These are phyloP conservation scores for Pteruthius melanotis DNA, from an alignment of 2,113 vertebrate species.

Conservation along the genomic window DNA sequence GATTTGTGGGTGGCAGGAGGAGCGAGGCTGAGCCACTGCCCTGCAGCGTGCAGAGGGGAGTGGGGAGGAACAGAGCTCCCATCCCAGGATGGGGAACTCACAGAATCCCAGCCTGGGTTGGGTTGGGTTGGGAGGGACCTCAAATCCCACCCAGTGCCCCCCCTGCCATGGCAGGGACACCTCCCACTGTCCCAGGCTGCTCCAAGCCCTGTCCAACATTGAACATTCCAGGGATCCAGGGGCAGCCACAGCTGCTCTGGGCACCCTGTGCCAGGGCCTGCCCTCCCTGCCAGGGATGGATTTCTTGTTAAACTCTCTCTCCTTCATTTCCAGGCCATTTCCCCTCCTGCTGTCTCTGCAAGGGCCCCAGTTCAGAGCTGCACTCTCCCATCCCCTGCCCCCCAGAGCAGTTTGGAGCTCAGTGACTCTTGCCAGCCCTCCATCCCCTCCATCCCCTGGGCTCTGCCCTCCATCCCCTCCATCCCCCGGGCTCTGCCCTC, in stretches of 20 bases:
- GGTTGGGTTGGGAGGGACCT: accelerated
- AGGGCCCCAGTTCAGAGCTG: background rate
- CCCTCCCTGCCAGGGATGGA: background rate
- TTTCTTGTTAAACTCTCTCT: background rate
- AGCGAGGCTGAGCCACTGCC: accelerated
- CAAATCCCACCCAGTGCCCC: background rate
- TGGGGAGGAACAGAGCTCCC: accelerated
- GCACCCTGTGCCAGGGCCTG: accelerated
- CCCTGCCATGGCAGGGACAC: background rate
- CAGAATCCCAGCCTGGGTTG: background rate
- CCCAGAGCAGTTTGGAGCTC: too few relatives aligned
- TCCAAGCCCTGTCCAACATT: background rate
- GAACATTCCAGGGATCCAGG: background rate
- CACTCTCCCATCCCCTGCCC: too few relatives aligned
- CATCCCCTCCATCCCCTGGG: too few relatives aligned
- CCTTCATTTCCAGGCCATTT: background rate
- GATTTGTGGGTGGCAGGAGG: background rate
- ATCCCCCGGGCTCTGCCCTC: too few relatives aligned
- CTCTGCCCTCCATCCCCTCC: too few relatives aligned
- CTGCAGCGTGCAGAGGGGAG: background rate
- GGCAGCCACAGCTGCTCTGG: background rate
- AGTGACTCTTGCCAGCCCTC: background rate
- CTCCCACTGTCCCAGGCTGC: background rate
- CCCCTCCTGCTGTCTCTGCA: too few relatives aligned
- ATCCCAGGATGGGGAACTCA: background rate